Percentiles rank a stretch among this genome's conserved stretches.
Conservation (phyloP, 2,797 vertebrate genomes). For the Periophthalmus magnuspinnatus region DNA sequence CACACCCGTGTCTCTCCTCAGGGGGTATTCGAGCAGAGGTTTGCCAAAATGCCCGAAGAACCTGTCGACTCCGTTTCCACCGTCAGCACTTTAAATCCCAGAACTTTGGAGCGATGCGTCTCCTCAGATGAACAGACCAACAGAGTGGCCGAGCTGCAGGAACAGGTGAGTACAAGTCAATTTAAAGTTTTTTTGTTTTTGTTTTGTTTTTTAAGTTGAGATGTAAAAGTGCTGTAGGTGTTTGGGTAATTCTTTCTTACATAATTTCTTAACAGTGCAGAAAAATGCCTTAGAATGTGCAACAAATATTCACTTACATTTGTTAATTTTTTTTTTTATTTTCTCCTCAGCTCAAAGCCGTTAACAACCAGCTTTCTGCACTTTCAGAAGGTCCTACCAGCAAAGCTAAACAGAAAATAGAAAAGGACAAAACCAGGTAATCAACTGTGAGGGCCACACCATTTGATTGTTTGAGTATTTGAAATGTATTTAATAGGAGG, state of each 20-base stretch:
- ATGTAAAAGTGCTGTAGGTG: background rate
- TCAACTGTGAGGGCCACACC: no score
- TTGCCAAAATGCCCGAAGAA: conserved; percentile 93
- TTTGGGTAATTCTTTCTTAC: no score
- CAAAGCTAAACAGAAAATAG: conserved; percentile 87
- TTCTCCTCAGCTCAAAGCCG: conserved; percentile 82
- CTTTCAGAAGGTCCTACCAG: conserved; percentile 86
- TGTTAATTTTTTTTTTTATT: background rate
- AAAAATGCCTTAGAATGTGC: background rate
- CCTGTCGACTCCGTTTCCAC: conserved; percentile 65
- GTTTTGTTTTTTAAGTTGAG: no score
- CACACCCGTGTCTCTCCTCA: conserved; percentile 45
- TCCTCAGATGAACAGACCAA: conserved; percentile 83
- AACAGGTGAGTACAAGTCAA: conserved; percentile 79
- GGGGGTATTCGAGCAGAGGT: conserved; percentile 94
- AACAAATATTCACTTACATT: background rate
- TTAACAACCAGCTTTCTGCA: conserved; percentile 87
- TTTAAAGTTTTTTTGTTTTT: background rate
- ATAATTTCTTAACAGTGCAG: background rate
- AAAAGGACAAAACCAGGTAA: conserved; percentile 79
- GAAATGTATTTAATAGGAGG: no score
- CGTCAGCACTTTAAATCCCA: conserved; percentile 64
- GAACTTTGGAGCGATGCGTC: conserved; percentile 83
- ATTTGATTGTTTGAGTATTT: no score
- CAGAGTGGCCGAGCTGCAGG: conserved; percentile 84